These are phyloP conservation scores for Siderastrea radians DNA, from an alignment of 92 coral and sea anemone genomes.

Conservation along the genomic window DNA sequence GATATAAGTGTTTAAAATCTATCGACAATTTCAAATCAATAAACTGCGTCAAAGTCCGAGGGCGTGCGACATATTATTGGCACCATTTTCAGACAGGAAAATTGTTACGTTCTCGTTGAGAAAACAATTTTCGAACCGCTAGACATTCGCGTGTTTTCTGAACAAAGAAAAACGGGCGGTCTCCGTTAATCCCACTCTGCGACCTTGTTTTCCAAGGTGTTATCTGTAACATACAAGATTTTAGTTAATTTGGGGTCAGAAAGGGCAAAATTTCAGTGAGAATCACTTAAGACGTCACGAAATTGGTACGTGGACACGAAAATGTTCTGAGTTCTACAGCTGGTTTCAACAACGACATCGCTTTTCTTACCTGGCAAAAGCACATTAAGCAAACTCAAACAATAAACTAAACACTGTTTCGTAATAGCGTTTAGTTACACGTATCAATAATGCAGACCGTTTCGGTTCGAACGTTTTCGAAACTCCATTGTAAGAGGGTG, in stretches of 20 bases:
- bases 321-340: constrained; percentile 11
- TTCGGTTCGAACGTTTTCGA: constrained; percentile 16
- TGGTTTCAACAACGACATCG: constrained; percentile 34
- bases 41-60: background rate
- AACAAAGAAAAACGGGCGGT: constrained; percentile 37
- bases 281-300: constrained; percentile 33
- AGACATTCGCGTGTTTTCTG: constrained; percentile 53
- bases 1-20: constrained; percentile 44
- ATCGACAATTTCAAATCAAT: constrained; percentile 40
- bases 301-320: constrained; percentile 33
- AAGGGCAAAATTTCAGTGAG: constrained; percentile 21
- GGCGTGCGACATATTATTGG: background rate
- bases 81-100: constrained; percentile 4
- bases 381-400: constrained; percentile 7
- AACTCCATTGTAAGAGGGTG: background rate
- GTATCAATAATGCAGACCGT: constrained; percentile 20
- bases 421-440: background rate
- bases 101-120: background rate
- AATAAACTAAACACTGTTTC: constrained; percentile 10
- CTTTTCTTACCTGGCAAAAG: constrained; percentile 11
- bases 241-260: constrained; percentile 35
- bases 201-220: constrained; percentile 53
- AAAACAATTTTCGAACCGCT: background rate
- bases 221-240: constrained; percentile 50
- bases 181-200: constrained; percentile 23